phyloP scores from a whole-genome alignment of 2,888 invertebrate genomes.

The Dioctria linearis region DNA sequence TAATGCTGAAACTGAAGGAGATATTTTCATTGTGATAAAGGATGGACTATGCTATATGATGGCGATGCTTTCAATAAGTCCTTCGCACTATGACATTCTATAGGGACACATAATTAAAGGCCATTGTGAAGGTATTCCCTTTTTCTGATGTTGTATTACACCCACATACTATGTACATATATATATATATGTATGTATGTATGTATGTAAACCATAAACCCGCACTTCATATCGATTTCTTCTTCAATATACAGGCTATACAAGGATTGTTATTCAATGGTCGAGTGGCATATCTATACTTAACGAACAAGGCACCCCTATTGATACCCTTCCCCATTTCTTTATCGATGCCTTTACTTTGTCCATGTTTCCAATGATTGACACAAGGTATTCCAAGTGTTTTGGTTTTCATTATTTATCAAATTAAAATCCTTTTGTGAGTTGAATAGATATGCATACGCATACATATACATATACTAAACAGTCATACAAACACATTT shows the following conservation, averaged over 20 bases:
- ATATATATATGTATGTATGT: no score
- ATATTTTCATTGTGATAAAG: neutral
- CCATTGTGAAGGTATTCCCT: neutral
- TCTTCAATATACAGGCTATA: neutral
- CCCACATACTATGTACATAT: neutral
- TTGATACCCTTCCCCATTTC: conserved; percentile 18
- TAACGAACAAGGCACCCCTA: conserved; percentile 15
- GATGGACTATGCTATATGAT: neutral
- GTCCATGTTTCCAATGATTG: neutral
- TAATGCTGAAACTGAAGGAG: neutral
- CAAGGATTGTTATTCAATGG: conserved; percentile 25
- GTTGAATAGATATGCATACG: neutral
- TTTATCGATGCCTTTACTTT: neutral
- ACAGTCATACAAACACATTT: no score
- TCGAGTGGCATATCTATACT: conserved; percentile 25
- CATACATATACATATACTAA: no score
- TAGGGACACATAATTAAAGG: conserved; percentile 26
- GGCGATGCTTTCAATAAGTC: neutral
- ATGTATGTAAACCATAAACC: neutral
- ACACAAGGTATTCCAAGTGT: neutral
- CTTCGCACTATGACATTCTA: conserved; percentile 15
- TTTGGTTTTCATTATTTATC: conserved; percentile 42
- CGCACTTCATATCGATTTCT: conserved; percentile 3
- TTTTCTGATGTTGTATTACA: neutral
- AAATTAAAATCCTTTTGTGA: conserved; percentile 32